phyloP scores from a whole-genome alignment of 2,888 invertebrate species.

The Dascillus cervinus region DNA sequence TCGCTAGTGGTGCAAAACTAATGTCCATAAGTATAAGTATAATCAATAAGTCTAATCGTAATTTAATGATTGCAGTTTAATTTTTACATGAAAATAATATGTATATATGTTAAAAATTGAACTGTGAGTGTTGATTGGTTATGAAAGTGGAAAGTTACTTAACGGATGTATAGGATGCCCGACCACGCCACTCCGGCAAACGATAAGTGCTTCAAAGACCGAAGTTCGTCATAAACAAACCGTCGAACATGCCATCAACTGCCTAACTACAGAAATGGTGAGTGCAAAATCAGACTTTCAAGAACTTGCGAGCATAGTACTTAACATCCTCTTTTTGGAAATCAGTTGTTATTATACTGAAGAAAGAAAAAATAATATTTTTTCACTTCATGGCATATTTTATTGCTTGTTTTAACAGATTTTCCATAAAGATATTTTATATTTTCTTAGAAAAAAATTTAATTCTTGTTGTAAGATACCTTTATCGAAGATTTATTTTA shows the following conservation, averaged over 20 bases:
- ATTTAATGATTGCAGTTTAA: slow-evolving; percentile 1
- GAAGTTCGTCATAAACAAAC: slow-evolving; percentile 47
- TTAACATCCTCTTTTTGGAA: slow-evolving; percentile 20
- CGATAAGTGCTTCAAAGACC: slow-evolving; percentile 42
- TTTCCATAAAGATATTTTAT: no score
- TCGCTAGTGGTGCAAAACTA: no score
- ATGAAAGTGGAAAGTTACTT: slow-evolving; percentile 20
- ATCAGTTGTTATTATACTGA: slow-evolving; percentile 40
- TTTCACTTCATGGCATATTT: no score
- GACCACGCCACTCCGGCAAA: slow-evolving; percentile 49
- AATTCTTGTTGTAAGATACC: no score
- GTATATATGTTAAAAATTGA: slow-evolving; percentile 15
- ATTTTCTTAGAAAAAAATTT: no score
- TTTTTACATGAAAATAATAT: neutral
- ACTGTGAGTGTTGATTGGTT: no score
- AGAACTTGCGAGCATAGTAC: neutral
- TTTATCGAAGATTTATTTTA: slow-evolving; percentile 8
- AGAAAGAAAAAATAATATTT: no score
- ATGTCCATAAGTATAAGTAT: no score
- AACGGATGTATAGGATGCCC: slow-evolving; percentile 50
- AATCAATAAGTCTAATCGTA: slow-evolving; percentile 44
- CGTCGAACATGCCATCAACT: slow-evolving; percentile 67
- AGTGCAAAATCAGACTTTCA: slow-evolving; percentile 41
- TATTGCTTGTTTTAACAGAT: no score
- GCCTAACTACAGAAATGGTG: slow-evolving; percentile 80